Conservation (phyloP, 1,140 invertebrate species). For the Nephila pilipes region DNA sequence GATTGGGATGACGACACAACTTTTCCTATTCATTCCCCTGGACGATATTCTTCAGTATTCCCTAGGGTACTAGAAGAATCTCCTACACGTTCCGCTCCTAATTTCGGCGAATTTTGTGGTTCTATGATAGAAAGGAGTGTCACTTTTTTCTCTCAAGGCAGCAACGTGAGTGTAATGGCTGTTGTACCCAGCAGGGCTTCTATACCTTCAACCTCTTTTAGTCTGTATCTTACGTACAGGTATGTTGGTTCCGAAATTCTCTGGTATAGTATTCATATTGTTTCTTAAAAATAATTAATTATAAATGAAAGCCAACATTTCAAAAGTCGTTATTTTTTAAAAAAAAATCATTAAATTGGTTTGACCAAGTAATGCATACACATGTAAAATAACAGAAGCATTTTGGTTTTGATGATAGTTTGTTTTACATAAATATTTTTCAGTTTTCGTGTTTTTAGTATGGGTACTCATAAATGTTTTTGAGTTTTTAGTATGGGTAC, state of each 20-base stretch:
- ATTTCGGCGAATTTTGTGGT: constrained; percentile 78
- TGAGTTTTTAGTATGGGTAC: too few species aligned
- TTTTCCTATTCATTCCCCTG: constrained; percentile 8
- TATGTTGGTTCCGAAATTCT: not conserved
- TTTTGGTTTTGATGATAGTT: too few species aligned
- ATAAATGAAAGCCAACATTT: too few species aligned
- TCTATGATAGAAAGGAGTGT: constrained; percentile 77
- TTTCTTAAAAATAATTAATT: too few species aligned
- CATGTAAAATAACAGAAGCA: too few species aligned
- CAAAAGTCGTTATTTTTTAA: too few species aligned
- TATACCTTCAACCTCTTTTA: constrained; percentile 75
- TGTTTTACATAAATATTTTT: too few species aligned
- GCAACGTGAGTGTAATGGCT: constrained; percentile 76
- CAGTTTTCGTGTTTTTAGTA: too few species aligned
- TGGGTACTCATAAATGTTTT: too few species aligned
- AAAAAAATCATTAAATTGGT: too few species aligned
- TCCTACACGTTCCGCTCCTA: not conserved
- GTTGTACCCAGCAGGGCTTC: constrained; percentile 77
- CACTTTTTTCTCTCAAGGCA: constrained; percentile 77
- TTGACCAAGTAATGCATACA: too few species aligned
- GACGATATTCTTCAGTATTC: constrained; percentile 54
- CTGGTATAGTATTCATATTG: too few species aligned
- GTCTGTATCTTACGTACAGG: constrained; percentile 78
- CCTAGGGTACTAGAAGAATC: constrained; percentile 44
- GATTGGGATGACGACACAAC: constrained; percentile 39